Base-by-base conservation (phyloP, 1,140 invertebrate species). In the Helicoverpa zea region DNA sequence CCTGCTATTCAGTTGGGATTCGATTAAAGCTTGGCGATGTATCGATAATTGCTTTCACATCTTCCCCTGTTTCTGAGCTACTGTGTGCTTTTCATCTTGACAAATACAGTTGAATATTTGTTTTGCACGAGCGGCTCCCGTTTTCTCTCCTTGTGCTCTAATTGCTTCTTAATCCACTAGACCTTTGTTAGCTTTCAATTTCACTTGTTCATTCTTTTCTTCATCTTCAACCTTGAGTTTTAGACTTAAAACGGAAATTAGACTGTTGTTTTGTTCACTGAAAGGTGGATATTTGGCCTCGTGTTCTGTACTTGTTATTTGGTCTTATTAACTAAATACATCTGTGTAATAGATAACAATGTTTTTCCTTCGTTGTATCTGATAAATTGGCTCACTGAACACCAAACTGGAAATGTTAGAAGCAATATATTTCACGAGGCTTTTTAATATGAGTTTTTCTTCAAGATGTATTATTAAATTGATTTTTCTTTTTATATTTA, bases 231-330 rank as follows among this genome's bases (percentile, higher is more conserved):
- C 64, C 43, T 68, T 68, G 64, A 23, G 14, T 51, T 68, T 68
- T 16, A 51, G 47, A 29, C 29, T 68, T 14, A 35, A 5, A 68
- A 68, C 43, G 47, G 35, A 68, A 49, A 68, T 74, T 16, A 43
- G 58, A 64, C 30, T 74, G 23, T 74, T 47, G 43, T 30, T 49
- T 18, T 5, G 11, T 61, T 61, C 13, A 75, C 23, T 4, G 35
- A 61, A 47, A 75, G n/a, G 61, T 61, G 58, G 35, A 49, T 49
- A 61, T 59, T 59, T 13, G n/a, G 35, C 35, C 35, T 61, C 7
- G 56, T 58, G 16, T 23, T 70, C 18, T 52, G 16, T 61, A 43
- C 73, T 75, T 75, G 30, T 59, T 75, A 61, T 75, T 75, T 75
- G 16, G 56, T 75, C 73, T 59, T 43, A 49, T 75, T 29, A 75